Base-by-base conservation (phyloP, 2,888 invertebrate species). In the Eristalis pertinax region DNA sequence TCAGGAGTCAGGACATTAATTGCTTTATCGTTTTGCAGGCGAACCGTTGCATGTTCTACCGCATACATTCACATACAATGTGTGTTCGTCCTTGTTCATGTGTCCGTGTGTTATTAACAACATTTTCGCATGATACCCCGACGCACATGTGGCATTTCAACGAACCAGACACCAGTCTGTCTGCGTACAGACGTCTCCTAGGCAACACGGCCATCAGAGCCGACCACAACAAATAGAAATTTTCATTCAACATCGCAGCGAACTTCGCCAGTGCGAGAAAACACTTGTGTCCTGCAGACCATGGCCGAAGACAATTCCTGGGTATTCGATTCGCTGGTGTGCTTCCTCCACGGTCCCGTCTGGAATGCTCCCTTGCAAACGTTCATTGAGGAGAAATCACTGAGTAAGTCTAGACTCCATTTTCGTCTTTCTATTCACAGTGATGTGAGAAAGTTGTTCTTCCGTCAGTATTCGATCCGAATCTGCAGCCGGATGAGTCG, bases 281-380 rank as follows among this genome's bases (percentile, higher is more conserved):
- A 56, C 62, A 38, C 22, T 50, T 8, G 19, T 50, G 19, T 50
- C 19, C 50, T 19, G 50, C 19, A 19, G 19, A 19, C 7, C 81
- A 93, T 93, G 93, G 89, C 93, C 8, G 96, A 95, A 86, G 96
- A 96, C 80, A 96, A 96, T 92, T 95, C 96, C 7, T 98, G 98
- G 98, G 97, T 98, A 15, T 97, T 98, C 91, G 98, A 98, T 93
- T 98, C 98, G 0, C 93, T 98, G 82, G 96, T 98, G 32, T 97
- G 97, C 84, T 98, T 98, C 92, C 94, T 98, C 72, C 97, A 98
- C 92, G 98, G 98, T 2, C 98, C 98, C 0, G 95, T 98, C 65
- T 98, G 98, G 97, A 98, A 97, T 91, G 96, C 97, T 15, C 98
- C 98, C 0, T 94, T 98, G 73, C 95, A 97, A 91, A 97, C 97